Percentiles rank a stretch among this genome's conserved stretches.
phyloP scores from a whole-genome alignment of 2,113 vertebrate genomes.

The Calidris pugnax region DNA sequence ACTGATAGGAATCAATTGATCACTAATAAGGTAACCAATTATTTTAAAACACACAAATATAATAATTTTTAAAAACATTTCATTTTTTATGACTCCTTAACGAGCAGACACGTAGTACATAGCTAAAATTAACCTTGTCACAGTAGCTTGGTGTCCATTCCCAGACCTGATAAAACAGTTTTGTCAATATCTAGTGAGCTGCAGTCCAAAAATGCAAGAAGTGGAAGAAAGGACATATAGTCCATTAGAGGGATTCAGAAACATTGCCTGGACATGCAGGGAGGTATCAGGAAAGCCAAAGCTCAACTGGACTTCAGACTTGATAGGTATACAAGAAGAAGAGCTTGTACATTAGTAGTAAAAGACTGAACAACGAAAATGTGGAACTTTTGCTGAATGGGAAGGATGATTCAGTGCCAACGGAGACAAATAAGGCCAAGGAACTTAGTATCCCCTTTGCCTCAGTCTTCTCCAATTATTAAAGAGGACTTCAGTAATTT shows the following conservation, averaged over 20 bases:
- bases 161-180: neutral
- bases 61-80: neutral
- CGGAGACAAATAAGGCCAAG: neutral
- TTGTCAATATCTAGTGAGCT: neutral
- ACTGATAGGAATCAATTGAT: neutral
- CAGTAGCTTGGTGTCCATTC: neutral
- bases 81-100: neutral
- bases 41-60: neutral
- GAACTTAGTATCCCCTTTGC: neutral
- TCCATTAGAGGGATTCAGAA: neutral
- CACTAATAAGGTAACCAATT: neutral
- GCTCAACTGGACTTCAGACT: neutral
- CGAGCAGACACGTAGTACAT: neutral
- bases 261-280: fast-evolving
- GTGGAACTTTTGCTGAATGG: neutral
- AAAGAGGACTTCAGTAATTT: neutral
- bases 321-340: neutral
- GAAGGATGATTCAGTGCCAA: neutral
- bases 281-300: neutral
- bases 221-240: neutral
- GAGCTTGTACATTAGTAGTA: neutral
- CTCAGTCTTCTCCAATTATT: neutral
- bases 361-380: neutral
- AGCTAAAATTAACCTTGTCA: neutral
- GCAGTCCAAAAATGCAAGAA: neutral